These are phyloP conservation scores for Rhingia rostrata DNA, from an alignment of 2,888 invertebrate genomes.

Conservation along the genomic window DNA sequence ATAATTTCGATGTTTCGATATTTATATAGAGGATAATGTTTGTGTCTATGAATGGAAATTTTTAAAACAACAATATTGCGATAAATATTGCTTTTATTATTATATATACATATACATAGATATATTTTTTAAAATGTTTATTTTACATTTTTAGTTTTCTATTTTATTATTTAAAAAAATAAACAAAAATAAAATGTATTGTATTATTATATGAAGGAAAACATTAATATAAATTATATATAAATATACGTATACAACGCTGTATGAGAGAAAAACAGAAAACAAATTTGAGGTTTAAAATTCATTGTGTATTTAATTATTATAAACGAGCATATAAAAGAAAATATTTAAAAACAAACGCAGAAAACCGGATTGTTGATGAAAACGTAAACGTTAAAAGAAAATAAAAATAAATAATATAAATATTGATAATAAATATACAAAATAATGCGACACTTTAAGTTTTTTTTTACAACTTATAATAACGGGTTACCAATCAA, in stretches of 20 bases:
- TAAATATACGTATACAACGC: constrained; percentile 70
- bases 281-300: constrained; percentile 69
- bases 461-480: not conserved
- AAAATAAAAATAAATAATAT: constrained; percentile 15
- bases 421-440: constrained; percentile 49
- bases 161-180: constrained; percentile 37
- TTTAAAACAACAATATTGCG: constrained; percentile 56
- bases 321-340: constrained; percentile 21
- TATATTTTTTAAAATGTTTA: constrained; percentile 74
- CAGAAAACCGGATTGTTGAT: constrained; percentile 56
- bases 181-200: constrained; percentile 28
- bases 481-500: too few species aligned
- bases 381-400: constrained; percentile 30
- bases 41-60: constrained; percentile 46
- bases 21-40: not conserved
- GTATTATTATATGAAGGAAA: constrained; percentile 53
- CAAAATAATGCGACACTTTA: constrained; percentile 63
- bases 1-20: constrained; percentile 31
- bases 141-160: constrained; percentile 69
- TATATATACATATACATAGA: constrained; percentile 56
- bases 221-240: constrained; percentile 67
- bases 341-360: constrained; percentile 51
- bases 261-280: constrained; percentile 60
- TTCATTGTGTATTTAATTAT: constrained; percentile 66
- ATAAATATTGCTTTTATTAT: constrained; percentile 68